Evolutionary conservation across 23 tunicate genomes (phyloP), one percentile per base, ranked within the genome.

Genomic region (Halocynthia roretzi): DNA sequence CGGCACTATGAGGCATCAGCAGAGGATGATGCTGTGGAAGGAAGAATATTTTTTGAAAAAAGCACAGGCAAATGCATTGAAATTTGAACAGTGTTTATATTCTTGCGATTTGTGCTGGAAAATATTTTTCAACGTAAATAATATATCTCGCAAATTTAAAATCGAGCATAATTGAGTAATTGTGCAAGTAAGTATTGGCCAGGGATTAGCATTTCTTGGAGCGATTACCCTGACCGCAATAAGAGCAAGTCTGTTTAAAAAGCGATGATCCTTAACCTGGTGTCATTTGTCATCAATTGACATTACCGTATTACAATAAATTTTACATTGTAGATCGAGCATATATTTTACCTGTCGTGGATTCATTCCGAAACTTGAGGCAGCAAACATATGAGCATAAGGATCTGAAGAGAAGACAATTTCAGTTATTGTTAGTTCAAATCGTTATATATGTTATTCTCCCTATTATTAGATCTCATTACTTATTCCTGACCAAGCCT

Each of bases 331-430:
- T 31, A 31, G 44, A 31, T 31, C 44, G 4, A 31, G 44, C 44
- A 31, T 31, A 31, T 1, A 31, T 31, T 31, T 55, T 48, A 82
- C 87, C 69, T 83, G 87, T 14, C 62, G 7, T 7, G 87, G 87
- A 44, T 68, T 80, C 21, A 83, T 61, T 51, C 87, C 87, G 52
- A 83, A 76, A 8, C 87, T 81, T 1, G 87, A 76, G 17, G 87
- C 78, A 52, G 84, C 87, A 10, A 83, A 53, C 57, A 83, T 83
- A 51, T 83, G 87, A 49, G 87, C 52, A 60, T 83, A 83, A 5
- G 87, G 87, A 64, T 83, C 87, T 83, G 70, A 50, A 76, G 5
- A 20, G 49, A 17, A 71, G 2, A 55, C 22, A 49, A 21, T 17
- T 48, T 4, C 17, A 15, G 17, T 58, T 58, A 58, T 15, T 58